A percentile compares a stretch with the other conserved stretches of the same genome.
Conservation (phyloP, 2,797 vertebrate genomes). For the Sebastes taczanowskii region DNA sequence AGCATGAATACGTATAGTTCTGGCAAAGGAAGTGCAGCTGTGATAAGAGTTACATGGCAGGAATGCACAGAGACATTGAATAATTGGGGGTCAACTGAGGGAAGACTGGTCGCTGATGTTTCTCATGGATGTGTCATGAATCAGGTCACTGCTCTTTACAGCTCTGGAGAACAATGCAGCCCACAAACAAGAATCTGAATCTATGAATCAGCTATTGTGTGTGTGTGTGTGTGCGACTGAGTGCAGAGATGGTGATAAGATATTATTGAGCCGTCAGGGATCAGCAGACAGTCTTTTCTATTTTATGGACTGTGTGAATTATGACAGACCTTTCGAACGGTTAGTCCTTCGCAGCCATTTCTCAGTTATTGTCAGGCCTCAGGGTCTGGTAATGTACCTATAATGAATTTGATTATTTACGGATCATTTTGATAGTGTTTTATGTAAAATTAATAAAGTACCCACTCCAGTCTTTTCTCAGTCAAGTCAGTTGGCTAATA, state of each 20-base stretch:
- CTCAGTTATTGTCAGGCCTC: background rate
- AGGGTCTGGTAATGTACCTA: background rate
- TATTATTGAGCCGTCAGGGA: constrained; percentile 47
- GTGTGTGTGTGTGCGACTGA: constrained; percentile 9
- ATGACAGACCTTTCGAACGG: constrained; percentile 4
- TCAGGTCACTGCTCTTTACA: constrained; percentile 16
- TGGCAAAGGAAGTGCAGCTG: constrained; percentile 40
- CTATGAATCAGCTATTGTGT: constrained; percentile 22
- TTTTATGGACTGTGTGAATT: constrained; percentile 25
- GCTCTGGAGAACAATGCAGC: constrained; percentile 8
- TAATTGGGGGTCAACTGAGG: constrained; percentile 39
- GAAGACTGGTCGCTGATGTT: constrained; percentile 28
- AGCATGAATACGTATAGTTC: constrained; percentile 39
- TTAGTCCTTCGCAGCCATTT: background rate
- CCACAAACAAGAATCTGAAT: constrained; percentile 21
- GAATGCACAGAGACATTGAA: constrained; percentile 33
- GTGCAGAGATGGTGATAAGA: constrained; percentile 42
- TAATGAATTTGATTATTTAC: constrained; percentile 8
- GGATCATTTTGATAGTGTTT: background rate
- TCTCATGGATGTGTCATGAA: constrained; percentile 45
- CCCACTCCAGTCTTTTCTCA: background rate
- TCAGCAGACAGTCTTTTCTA: constrained; percentile 34
- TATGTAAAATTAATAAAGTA: background rate
- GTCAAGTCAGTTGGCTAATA: background rate
- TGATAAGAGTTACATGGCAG: constrained; percentile 44